Evolutionary conservation across 2,888 invertebrate genomes (phyloP), one percentile per base, ranked within the genome.

Genomic region (Stenichneumon culpator): DNA sequence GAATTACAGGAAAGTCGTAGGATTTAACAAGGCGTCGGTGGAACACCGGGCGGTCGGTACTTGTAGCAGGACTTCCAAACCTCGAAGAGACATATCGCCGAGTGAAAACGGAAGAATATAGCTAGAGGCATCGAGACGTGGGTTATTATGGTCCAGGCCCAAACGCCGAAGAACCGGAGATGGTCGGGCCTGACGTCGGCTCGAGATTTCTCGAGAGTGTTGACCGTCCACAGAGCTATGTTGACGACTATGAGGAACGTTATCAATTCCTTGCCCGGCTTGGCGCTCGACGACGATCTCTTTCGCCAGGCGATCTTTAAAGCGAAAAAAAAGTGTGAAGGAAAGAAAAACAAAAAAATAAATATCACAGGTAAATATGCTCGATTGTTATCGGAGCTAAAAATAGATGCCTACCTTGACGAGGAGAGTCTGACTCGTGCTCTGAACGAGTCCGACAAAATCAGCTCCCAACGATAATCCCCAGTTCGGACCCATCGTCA

Each of bases 61-160:
- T 98, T 98, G 94, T 98, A 98, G 72, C 97, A 97, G 86, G 97
- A 96, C 93, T 98, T 98, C 98, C 98, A 98, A 80, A 98, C 97
- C 94, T 98, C 98, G 91, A 98, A 98, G 25, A 98, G 95, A 93
- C 98, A 98, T 89, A 98, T 98, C 0, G 98, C 98, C 2, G 98
- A 98, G 94, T 98, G 98, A 92, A 98, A 98, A 60, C 98, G 95
- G 94, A 98, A 98, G 94, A 98, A 98, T 89, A 98, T 98, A 0
- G 97, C 97, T 68, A 98, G 94, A 0, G 98, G 98, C 96, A 98
- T 97, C 0, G 97, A 97, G 0, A 98, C 97, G 92, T 98, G 98
- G 0, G 97, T 97, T 89, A 98, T 98, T 88, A 98, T 97, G 0
- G 98, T 97, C 98, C 98, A 98, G 2, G 97, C 97, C 97, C 98